Conservation (phyloP, 2,113 vertebrate genomes). For the Microcebus jonahi region DNA sequence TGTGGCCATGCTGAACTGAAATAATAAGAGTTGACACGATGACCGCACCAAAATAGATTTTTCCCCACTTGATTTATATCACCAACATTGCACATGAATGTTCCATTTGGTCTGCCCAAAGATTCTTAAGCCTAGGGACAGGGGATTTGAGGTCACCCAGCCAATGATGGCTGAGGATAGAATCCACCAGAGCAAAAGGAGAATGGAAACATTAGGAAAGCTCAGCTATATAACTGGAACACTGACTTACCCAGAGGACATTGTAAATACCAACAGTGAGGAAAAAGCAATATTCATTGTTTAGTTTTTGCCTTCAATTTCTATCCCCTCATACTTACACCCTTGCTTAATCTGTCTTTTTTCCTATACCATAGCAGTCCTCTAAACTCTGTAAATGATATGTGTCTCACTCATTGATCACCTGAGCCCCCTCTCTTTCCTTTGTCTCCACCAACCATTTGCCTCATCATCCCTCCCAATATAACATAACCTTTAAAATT, state of each 20-base stretch:
- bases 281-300: background rate
- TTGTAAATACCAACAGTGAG: conserved; percentile 10
- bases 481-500: background rate
- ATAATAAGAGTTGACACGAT: conserved; percentile 64
- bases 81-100: conserved; percentile 39
- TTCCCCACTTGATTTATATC: conserved; percentile 70
- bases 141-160: conserved; percentile 30
- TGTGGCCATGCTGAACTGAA: conserved; percentile 62
- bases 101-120: conserved; percentile 58
- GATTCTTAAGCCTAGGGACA: conserved; percentile 20
- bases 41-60: conserved; percentile 52
- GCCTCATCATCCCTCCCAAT: background rate
- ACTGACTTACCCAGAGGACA: conserved; percentile 10
- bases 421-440: background rate
- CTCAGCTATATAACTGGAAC: background rate
- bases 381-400: background rate
- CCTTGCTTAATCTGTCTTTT: background rate
- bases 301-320: background rate
- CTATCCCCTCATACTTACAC: background rate
- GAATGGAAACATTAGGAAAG: conserved; percentile 5
- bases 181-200: background rate
- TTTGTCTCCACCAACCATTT: conserved; percentile 27
- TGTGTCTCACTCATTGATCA: background rate
- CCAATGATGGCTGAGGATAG: background rate
- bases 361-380: background rate